Percentiles rank a stretch among this genome's conserved stretches.
phyloP scores from a whole-genome alignment of 2,797 vertebrate species.

The Oceanodroma leucorhoa region DNA sequence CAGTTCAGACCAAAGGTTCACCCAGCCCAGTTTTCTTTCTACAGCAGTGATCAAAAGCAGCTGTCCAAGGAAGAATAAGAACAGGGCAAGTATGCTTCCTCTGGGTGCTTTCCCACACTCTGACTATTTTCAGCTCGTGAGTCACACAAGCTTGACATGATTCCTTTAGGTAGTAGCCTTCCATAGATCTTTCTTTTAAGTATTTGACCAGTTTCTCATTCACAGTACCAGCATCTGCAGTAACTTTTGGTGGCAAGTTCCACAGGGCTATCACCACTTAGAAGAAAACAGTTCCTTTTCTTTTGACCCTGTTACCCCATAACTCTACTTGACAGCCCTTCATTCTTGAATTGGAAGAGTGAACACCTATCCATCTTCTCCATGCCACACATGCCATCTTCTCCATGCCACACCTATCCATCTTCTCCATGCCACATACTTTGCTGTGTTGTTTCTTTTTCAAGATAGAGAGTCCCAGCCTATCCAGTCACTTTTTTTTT shows the following conservation, averaged over 20 bases:
- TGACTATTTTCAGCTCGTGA: not conserved
- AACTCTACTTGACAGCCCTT: not conserved
- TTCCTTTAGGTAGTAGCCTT: not conserved
- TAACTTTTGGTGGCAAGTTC: not conserved
- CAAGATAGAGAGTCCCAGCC: not conserved
- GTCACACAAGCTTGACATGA: not conserved
- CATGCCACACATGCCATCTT: not conserved
- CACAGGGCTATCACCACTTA: not conserved
- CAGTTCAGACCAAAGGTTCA: not conserved
- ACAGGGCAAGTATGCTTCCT: not conserved
- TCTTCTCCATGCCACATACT: not conserved
- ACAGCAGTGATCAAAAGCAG: not conserved
- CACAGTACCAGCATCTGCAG: not conserved
- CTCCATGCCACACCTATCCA: not conserved
- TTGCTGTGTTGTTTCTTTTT: not conserved
- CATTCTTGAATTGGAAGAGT: not conserved
- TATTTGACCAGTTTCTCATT: not conserved
- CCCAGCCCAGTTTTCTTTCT: not conserved
- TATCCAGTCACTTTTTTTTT: not conserved
- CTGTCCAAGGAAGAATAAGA: slow-evolving; percentile 1
- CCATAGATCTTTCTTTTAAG: not conserved
- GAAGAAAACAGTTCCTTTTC: not conserved
- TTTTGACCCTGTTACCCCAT: not conserved
- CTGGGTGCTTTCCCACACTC: not conserved
- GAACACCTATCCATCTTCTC: not conserved